Evolutionary conservation across 2,888 invertebrate species (phyloP).

Genomic region (Cryptosula pallasiana): DNA sequence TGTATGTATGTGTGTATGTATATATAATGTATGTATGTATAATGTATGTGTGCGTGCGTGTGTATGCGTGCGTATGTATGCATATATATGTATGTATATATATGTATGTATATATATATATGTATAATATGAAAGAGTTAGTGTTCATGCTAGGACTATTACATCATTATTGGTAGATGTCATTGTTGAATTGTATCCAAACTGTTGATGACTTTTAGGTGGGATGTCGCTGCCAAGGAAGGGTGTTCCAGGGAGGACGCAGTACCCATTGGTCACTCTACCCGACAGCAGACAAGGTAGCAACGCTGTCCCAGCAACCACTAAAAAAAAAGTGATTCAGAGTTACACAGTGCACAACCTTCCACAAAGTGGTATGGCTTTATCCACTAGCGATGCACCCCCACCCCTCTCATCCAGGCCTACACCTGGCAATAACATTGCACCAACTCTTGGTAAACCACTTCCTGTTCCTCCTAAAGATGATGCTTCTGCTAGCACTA

Average conservation of each 20-base stretch:
- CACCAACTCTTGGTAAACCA: neutral
- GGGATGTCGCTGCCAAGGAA: neutral
- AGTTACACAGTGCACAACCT: neutral
- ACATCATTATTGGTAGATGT: too few species aligned
- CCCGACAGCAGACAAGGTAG: too few species aligned
- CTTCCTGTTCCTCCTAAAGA: neutral
- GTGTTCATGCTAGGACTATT: too few species aligned
- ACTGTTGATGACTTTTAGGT: neutral
- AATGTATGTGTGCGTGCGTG: too few species aligned
- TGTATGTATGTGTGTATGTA: neutral
- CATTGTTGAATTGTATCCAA: neutral
- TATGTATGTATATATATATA: neutral
- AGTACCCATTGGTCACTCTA: neutral
- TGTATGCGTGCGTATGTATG: too few species aligned
- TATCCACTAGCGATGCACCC: neutral
- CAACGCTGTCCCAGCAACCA: too few species aligned
- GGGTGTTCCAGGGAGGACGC: neutral
- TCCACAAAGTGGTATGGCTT: neutral
- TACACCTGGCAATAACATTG: too few species aligned
- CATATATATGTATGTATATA: neutral
- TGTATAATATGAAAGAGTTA: too few species aligned
- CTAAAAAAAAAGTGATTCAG: neutral
- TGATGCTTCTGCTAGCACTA: neutral
- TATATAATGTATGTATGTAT: neutral
- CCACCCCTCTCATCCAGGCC: neutral